phyloP scores from a whole-genome alignment of 2,888 invertebrate species.

The Fragum whitleyi region DNA sequence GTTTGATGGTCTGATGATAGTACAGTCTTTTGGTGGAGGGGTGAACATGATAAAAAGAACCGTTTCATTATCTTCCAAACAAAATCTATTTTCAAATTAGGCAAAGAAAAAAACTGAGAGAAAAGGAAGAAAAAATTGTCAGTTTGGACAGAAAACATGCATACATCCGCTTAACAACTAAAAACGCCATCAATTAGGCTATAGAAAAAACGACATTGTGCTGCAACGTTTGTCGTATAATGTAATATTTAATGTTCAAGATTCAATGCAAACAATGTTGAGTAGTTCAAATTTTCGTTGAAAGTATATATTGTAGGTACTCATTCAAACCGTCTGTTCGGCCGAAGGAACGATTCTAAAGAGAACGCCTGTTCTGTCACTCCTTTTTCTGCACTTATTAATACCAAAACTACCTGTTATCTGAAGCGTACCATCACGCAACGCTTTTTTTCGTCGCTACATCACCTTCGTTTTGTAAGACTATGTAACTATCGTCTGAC shows the following conservation, averaged over 20 bases:
- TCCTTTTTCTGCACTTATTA: no score
- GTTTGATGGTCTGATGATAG: no score
- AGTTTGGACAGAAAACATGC: constrained; percentile 25
- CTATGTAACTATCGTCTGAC: neutral
- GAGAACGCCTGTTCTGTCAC: no score
- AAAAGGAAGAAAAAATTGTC: neutral
- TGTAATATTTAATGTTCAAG: neutral
- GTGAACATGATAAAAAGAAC: neutral
- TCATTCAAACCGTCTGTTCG: neutral
- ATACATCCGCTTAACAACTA: constrained; percentile 26
- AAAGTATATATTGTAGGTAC: neutral
- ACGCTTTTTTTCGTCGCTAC: constrained; percentile 11
- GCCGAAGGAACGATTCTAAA: neutral
- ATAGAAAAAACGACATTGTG: neutral
- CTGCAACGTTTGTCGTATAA: constrained; percentile 14
- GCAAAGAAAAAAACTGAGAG: neutral
- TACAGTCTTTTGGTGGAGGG: no score
- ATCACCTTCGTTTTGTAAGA: constrained; percentile 20
- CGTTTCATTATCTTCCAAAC: neutral
- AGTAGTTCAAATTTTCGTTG: no score
- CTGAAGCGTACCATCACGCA: no score
- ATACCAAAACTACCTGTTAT: no score
- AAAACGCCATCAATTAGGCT: constrained; percentile 1
- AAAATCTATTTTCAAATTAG: neutral
- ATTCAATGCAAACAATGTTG: no score